A percentile compares a stretch with the other conserved stretches of the same genome.
These are phyloP conservation scores for Ceratotherium simum DNA, from an alignment of 2,113 vertebrate genomes.

Conservation along the genomic window DNA sequence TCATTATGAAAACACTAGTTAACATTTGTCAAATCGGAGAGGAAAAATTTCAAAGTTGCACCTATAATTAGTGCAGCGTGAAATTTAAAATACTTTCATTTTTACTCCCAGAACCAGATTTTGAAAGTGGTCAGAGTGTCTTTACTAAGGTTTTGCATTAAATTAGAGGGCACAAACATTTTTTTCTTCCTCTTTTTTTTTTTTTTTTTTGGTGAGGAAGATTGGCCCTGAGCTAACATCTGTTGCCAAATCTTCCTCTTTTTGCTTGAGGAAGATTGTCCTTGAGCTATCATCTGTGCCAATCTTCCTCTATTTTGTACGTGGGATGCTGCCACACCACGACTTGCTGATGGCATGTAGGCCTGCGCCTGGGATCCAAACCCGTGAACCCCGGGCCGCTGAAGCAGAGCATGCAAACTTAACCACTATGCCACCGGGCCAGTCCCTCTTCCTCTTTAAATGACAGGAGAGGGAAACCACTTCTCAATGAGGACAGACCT, in stretches of 20 bases:
- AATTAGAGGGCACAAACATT: conserved; percentile 61
- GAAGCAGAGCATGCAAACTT: too few species aligned
- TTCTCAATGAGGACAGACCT: background rate
- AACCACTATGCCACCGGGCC: too few species aligned
- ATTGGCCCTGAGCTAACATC: too few species aligned
- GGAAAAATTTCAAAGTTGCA: conserved; percentile 63
- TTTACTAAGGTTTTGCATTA: conserved; percentile 63
- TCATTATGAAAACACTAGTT: conserved; percentile 76
- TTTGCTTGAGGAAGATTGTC: too few species aligned
- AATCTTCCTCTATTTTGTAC: too few species aligned
- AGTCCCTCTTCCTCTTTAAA: background rate
- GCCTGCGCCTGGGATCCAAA: too few species aligned
- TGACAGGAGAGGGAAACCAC: conserved; percentile 46
- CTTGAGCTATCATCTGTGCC: too few species aligned
- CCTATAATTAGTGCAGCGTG: conserved; percentile 77
- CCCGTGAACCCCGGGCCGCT: too few species aligned
- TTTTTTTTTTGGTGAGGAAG: too few species aligned
- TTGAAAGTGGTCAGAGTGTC: conserved; percentile 63
- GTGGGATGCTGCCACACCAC: too few species aligned
- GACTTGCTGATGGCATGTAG: too few species aligned
- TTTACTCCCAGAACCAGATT: conserved; percentile 69
- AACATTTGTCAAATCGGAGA: conserved; percentile 76
- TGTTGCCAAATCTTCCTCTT: too few species aligned
- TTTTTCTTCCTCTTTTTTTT: background rate
- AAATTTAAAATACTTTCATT: conserved; percentile 77